Percentiles rank a stretch among this genome's conserved stretches.
Conservation (phyloP, 1,140 invertebrate genomes). For the Leptinotarsa texana region DNA sequence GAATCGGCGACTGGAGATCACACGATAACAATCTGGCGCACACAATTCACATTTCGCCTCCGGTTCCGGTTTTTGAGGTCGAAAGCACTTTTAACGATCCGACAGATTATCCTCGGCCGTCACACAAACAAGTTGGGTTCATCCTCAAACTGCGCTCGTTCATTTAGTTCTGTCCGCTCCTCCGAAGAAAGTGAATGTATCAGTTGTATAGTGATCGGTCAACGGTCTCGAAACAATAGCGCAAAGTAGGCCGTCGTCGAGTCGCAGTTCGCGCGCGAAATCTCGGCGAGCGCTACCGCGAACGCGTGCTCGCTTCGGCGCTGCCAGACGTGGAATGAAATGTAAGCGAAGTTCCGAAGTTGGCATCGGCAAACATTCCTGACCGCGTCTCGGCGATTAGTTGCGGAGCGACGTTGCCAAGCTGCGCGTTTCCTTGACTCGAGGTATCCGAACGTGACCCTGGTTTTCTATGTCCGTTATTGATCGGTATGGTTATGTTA, state of each 20-base stretch:
- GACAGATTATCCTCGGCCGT: constrained; percentile 17
- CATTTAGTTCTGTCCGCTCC: neutral
- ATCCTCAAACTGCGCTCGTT: constrained; percentile 14
- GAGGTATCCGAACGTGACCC: no score
- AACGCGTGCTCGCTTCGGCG: neutral
- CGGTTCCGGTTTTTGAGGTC: constrained; percentile 28
- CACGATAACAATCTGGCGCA: constrained; percentile 13
- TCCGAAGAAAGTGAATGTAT: constrained; percentile 27
- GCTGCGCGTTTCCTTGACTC: neutral
- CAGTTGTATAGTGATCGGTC: constrained; percentile 1
- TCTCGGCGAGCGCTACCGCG: neutral
- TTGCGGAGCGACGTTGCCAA: neutral
- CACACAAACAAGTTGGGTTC: constrained; percentile 11
- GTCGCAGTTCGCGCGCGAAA: constrained; percentile 21
- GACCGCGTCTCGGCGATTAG: constrained; percentile 7
- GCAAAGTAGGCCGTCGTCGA: neutral
- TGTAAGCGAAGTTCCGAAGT: constrained; percentile 6
- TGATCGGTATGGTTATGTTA: no score
- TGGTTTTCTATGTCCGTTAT: no score
- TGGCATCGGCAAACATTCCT: constrained; percentile 3
- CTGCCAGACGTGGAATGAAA: constrained; percentile 20
- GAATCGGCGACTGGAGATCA: neutral
- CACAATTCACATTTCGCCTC: constrained; percentile 27
- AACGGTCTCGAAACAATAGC: neutral
- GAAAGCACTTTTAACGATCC: constrained; percentile 23